Base-by-base conservation (phyloP, 2,113 vertebrate species). In the Tragelaphus scriptus region DNA sequence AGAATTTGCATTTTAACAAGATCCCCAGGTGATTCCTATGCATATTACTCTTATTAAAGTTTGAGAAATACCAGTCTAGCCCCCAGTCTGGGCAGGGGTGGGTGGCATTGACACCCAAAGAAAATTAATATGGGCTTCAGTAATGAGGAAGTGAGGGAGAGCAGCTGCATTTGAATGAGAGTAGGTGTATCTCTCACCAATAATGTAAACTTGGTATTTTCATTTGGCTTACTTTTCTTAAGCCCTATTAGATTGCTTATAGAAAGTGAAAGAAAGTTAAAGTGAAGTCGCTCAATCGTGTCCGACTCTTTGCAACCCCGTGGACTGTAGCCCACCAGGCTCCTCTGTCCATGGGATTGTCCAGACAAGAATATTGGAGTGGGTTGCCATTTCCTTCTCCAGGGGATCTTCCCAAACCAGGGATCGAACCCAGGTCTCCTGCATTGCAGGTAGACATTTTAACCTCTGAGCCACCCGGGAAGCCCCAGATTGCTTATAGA, bases 1-100 rank as follows among this genome's bases (percentile, higher is more conserved):
- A 93, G 93, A 96, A 97, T 93, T 96, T 91, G 84, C 61, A 93
- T 82, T 95, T 93, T 97, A 94, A 94, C 86, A 97, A 97, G 95
- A 95, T 94, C 68, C 56, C 94, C n/a, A 63, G 86, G 55, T 81
- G 89, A 95, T 56, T 94, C 56, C 16, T 85, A 30, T 75, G 82
- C 56, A 63, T 55, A 65, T 40, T 80, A 56, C 65, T 30, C 56
- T 59, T 93, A 91, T 59, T 94, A 49, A 91, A 44, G 7, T 91
- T 93, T 55, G 59, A 94, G 93, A 89, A 96, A 47, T 40, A 85
- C n/a, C 65, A 90, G 56, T 63, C 77, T 89, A 49, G 28, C 16
- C 13, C 63, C 51, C 14, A 86, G 85, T 79, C 85, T 32, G 25
- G 85, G 61, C 7, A 75, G 93, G 55, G 84, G 32, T 59, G 19